phyloP scores from a whole-genome alignment of 2,797 vertebrate species.

The Chrysocyon brachyurus region DNA sequence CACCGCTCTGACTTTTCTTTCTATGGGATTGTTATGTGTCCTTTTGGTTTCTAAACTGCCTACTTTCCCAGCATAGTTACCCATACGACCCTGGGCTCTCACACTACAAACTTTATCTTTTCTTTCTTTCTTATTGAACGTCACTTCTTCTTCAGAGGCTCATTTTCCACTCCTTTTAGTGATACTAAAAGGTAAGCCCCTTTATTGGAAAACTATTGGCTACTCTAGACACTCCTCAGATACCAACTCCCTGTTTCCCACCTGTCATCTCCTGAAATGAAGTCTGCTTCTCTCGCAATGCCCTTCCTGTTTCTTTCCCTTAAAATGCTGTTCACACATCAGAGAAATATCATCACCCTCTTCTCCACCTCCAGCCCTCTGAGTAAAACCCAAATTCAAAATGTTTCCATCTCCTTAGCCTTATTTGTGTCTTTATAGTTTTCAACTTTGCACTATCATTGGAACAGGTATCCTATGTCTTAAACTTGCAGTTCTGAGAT shows the following conservation, averaged over 20 bases:
- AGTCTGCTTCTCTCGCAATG: background rate
- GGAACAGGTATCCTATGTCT: background rate
- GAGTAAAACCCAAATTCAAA: background rate
- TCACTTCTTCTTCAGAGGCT: background rate
- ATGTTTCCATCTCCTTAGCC: background rate
- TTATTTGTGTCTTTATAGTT: background rate
- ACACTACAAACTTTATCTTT: background rate
- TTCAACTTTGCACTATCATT: background rate
- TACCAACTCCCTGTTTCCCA: background rate
- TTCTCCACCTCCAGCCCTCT: background rate
- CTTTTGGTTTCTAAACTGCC: background rate
- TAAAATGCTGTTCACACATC: background rate
- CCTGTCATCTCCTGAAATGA: background rate
- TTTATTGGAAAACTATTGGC: background rate
- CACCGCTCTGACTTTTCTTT: background rate
- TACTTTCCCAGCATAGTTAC: background rate
- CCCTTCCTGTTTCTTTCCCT: background rate
- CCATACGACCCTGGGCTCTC: background rate
- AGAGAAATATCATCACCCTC: background rate
- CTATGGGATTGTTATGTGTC: background rate
- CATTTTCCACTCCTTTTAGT: background rate
- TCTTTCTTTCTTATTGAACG: background rate
- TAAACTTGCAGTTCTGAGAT: background rate
- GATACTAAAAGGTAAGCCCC: background rate
- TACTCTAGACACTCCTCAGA: background rate